Conservation (phyloP, 2,888 invertebrate genomes). For the Rhagonycha lutea region DNA sequence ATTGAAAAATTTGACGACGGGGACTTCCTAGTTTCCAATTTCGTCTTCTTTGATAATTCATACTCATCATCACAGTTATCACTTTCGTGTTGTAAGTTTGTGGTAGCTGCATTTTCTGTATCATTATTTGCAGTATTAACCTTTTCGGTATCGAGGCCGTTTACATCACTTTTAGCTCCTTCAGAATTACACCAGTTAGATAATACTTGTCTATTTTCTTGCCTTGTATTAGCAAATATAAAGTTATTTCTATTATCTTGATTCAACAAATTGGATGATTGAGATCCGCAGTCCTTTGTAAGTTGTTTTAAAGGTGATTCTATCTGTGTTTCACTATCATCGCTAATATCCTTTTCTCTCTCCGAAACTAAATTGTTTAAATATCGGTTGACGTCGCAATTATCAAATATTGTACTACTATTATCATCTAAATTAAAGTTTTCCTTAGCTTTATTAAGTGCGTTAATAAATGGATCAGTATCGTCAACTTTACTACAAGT, state of each 20-base stretch:
- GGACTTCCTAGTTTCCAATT: neutral
- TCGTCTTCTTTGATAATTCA: neutral
- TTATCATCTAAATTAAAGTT: neutral
- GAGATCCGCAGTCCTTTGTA: neutral
- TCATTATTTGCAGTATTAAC: neutral
- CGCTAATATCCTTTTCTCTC: neutral
- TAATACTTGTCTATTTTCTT: neutral
- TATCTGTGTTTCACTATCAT: neutral
- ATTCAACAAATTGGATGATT: neutral
- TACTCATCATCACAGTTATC: neutral
- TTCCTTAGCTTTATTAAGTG: neutral
- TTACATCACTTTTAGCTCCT: neutral
- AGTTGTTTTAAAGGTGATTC: neutral
- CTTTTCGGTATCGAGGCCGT: neutral
- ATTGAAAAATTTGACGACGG: neutral
- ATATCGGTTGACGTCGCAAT: neutral
- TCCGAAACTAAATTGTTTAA: neutral
- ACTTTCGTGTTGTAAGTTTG: neutral
- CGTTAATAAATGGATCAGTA: neutral
- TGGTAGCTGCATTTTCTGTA: neutral
- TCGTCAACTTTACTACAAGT: conserved; percentile 1
- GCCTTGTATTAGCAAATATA: neutral
- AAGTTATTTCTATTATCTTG: neutral
- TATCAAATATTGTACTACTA: neutral
- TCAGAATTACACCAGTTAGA: neutral